Percentiles rank a stretch among this genome's conserved stretches.
These are phyloP conservation scores for Toxotes chatareus DNA, from an alignment of 2,113 vertebrate species.

Conservation along the genomic window DNA sequence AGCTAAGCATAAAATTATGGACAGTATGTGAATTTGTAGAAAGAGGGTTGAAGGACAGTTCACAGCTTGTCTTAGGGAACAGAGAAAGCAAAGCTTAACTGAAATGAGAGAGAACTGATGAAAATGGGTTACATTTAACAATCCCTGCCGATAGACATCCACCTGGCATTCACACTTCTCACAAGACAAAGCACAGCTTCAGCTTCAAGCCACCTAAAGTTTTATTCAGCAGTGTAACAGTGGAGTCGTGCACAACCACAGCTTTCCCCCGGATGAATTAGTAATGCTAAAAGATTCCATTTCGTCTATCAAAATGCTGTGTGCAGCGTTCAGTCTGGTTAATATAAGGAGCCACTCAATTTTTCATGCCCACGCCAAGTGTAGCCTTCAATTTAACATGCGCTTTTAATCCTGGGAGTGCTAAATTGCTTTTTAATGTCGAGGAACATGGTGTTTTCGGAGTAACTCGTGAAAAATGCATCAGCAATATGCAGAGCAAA, in stretches of 20 bases:
- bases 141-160: slow-evolving; percentile 51
- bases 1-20: slow-evolving; percentile 7
- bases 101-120: slow-evolving; percentile 34
- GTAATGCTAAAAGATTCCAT: slow-evolving; percentile 84
- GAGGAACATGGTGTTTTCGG: slow-evolving; percentile 92
- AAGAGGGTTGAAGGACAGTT: slow-evolving; percentile 48
- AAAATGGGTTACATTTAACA: slow-evolving; percentile 58
- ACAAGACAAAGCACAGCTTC: slow-evolving; percentile 35
- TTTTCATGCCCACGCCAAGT: slow-evolving; percentile 96
- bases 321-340: slow-evolving; percentile 80
- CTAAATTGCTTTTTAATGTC: slow-evolving; percentile 98
- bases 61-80: slow-evolving; percentile 34
- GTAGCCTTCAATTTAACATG: slow-evolving; percentile 99
- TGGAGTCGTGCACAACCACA: slow-evolving; percentile 44
- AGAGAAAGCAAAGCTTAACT: slow-evolving; percentile 15
- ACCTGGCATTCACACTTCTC: slow-evolving; percentile 38
- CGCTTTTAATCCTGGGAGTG: slow-evolving; percentile 97
- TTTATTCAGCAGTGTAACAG: slow-evolving; percentile 49
- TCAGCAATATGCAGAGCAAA: slow-evolving; percentile 72
- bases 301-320: slow-evolving; percentile 80
- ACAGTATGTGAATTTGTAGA: slow-evolving; percentile 30
- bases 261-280: slow-evolving; percentile 78
- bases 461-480: slow-evolving; percentile 93
- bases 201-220: slow-evolving; percentile 34
- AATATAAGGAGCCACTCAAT: slow-evolving; percentile 95